These are phyloP conservation scores for Pempheris klunzingeri DNA, from an alignment of 2,797 vertebrate species.

Conservation along the genomic window DNA sequence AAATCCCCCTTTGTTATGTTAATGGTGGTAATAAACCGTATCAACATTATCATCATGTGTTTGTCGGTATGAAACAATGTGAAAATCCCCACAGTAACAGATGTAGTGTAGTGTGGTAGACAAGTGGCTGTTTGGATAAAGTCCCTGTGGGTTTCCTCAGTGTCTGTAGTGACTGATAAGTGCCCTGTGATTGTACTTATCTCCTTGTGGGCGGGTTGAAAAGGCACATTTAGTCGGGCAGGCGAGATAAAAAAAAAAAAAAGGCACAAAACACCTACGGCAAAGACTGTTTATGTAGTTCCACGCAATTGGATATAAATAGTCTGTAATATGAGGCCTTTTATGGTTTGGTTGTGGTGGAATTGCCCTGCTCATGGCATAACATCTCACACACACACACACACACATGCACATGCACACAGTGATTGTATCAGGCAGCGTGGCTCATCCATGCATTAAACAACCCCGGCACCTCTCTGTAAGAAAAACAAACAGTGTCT, in stretches of 20 bases:
- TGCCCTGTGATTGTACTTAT: conserved; percentile 72
- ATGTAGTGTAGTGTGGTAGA: conserved; percentile 17
- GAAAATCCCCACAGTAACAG: conserved; percentile 3
- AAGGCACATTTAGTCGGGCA: conserved; percentile 57
- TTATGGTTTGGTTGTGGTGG: conserved; percentile 60
- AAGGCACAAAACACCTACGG: conserved; percentile 55
- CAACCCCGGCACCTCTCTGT: conserved; percentile 47
- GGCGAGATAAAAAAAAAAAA: conserved; percentile 32
- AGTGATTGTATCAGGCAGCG: conserved; percentile 54
- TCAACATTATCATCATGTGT: not conserved
- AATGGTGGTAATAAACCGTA: not conserved
- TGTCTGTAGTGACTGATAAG: conserved; percentile 69
- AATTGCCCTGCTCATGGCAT: conserved; percentile 69
- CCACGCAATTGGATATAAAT: conserved; percentile 79
- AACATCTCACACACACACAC: conserved; percentile 32
- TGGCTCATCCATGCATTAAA: conserved; percentile 66
- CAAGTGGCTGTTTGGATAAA: conserved; percentile 60
- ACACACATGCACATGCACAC: conserved; percentile 29
- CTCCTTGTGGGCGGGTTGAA: conserved; percentile 67
- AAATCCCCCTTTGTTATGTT: not conserved
- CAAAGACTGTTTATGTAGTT: conserved; percentile 78
- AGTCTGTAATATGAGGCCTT: conserved; percentile 74
- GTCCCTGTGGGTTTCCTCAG: conserved; percentile 55
- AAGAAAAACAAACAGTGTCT: conserved; percentile 62
- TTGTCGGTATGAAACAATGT: conserved; percentile 12